These are phyloP conservation scores for Teleogryllus oceanicus DNA, from an alignment of 2,888 invertebrate genomes.

Conservation along the genomic window DNA sequence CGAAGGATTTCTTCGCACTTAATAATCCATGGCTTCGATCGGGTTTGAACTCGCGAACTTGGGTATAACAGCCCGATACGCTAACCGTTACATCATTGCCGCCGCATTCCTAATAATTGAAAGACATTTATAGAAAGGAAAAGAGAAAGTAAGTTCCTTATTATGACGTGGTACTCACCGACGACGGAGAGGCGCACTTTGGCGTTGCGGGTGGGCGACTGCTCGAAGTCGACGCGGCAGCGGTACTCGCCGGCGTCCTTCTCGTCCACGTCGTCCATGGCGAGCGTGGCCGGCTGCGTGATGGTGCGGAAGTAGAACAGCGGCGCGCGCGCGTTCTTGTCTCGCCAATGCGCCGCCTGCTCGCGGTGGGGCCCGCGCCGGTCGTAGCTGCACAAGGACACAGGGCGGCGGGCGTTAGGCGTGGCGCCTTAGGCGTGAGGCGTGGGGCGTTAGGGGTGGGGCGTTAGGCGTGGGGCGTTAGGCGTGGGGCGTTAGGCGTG, in stretches of 20 bases:
- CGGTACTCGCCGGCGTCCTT: slow-evolving; percentile 36
- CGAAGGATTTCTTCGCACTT: too few relatives aligned
- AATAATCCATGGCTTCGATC: too few relatives aligned
- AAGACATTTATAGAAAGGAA: too few relatives aligned
- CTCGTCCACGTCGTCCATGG: slow-evolving; percentile 34
- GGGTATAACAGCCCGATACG: too few relatives aligned
- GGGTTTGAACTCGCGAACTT: too few relatives aligned
- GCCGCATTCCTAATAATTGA: too few relatives aligned
- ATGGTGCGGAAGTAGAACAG: slow-evolving; percentile 36
- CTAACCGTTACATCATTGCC: too few relatives aligned
- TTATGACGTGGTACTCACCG: slow-evolving; percentile 32
- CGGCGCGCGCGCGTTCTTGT: slow-evolving; percentile 34
- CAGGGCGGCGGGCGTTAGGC: not conserved
- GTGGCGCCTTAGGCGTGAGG: too few relatives aligned
- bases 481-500: too few relatives aligned
- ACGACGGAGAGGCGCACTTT: slow-evolving; percentile 35
- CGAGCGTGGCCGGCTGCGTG: slow-evolving; percentile 35
- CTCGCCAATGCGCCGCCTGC: slow-evolving; percentile 36
- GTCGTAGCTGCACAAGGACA: slow-evolving; percentile 33
- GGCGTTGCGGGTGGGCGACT: slow-evolving; percentile 35
- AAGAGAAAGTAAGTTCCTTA: too few relatives aligned
- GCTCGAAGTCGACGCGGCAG: slow-evolving; percentile 36
- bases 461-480: too few relatives aligned
- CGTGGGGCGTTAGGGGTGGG: too few relatives aligned
- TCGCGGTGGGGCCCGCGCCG: slow-evolving; percentile 34